Base-by-base conservation (phyloP, 1,140 invertebrate genomes). In the Drosophila santomea region DNA sequence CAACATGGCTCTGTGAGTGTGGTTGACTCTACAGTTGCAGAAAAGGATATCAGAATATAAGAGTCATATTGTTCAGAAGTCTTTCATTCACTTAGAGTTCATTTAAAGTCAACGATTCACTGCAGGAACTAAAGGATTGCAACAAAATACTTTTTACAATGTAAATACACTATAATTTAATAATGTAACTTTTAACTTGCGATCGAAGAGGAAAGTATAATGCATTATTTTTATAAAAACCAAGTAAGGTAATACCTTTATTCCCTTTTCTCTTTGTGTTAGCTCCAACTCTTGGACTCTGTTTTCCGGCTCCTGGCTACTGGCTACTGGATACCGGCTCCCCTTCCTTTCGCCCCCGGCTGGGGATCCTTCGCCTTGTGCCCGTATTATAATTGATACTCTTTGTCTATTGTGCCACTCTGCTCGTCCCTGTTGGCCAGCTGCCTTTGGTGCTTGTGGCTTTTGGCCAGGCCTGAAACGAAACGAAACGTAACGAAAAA, bases 371-470 rank as follows among this genome's bases (percentile, higher is more conserved):
- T 45, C 51, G 44, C 58, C 84, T 69, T 69, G 66, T 28, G 67
- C 83, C 84, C 83, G 83, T 88, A 88, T 89, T 89, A 80, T 89
- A 89, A 89, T 86, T 86, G 83, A 86, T 88, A 88, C 79, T 79
- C 83, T 86, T 88, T 86, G 76, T 80, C 73, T 80, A 67, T 68
- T 50, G 57, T 48, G 54, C 64, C 51, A 47, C 23, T 51, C 14
- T 17, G 35, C n/a, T 28, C 41, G 12, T 45, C 35, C 15, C 23
- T 11, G 15, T 36, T 28, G 45, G 51, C 56, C 50, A 56, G 32
- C 28, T 35, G 41, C 44, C 35, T 59, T 54, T 47, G 56, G 32
- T 52, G 59, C 48, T 28, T 58, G 17, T 32, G 48, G 48, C 41
- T 68, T 52, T 48, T 10, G 47, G 69, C 64, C 74, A 51, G 67